Conservation (phyloP, 2,888 invertebrate genomes). For the Mamestra brassicae region DNA sequence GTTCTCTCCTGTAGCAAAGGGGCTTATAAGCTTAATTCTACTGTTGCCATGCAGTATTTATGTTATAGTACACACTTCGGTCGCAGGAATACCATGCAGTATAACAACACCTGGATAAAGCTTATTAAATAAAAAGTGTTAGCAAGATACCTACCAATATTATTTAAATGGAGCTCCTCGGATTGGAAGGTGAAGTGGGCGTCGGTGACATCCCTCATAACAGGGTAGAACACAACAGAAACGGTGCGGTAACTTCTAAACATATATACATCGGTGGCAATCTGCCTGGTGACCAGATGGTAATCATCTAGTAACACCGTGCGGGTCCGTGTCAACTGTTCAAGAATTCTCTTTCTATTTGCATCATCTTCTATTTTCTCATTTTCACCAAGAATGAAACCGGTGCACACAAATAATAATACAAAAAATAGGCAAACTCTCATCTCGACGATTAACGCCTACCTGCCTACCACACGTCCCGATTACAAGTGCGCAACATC, state of each 20-base stretch:
- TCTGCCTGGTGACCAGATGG: constrained; percentile 85
- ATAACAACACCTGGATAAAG: constrained; percentile 9
- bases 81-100: constrained; percentile 1
- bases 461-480: constrained; percentile 71
- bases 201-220: constrained; percentile 83
- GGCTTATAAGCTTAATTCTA: not conserved
- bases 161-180: constrained; percentile 88
- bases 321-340: constrained; percentile 83
- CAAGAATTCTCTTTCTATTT: constrained; percentile 83
- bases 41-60: constrained; percentile 8
- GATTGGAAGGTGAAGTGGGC: constrained; percentile 88
- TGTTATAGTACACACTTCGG: constrained; percentile 15
- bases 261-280: constrained; percentile 87
- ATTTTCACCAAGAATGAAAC: constrained; percentile 79
- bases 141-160: constrained; percentile 83
- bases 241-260: constrained; percentile 88
- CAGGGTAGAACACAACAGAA: constrained; percentile 85
- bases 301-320: constrained; percentile 85
- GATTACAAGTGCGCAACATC: constrained; percentile 48
- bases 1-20: no score
- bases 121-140: constrained; percentile 43
- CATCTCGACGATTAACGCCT: constrained; percentile 78
- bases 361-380: constrained; percentile 80
- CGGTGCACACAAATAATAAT: constrained; percentile 81
- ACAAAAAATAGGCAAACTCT: constrained; percentile 78